These are phyloP conservation scores for Heliconius congener DNA, from an alignment of 1,140 invertebrate species.

Conservation along the genomic window DNA sequence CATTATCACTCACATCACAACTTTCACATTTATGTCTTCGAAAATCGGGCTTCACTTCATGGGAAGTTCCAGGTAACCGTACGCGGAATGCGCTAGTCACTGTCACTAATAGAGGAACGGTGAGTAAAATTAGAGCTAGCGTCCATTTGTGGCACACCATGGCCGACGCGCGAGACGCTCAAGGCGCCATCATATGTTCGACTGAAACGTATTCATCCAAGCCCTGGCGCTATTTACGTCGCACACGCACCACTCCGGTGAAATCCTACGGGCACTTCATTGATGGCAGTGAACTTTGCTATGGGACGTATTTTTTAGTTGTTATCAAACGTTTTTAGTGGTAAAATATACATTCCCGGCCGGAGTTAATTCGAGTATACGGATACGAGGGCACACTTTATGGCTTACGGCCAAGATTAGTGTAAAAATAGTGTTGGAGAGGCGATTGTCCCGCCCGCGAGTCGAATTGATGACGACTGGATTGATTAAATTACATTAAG, in stretches of 20 bases:
- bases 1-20: constrained; percentile 68
- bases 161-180: constrained; percentile 64
- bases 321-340: constrained; percentile 55
- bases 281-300: constrained; percentile 54
- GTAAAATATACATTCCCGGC: constrained; percentile 62
- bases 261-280: constrained; percentile 56
- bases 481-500: constrained; percentile 57
- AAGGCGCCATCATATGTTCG: constrained; percentile 70
- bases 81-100: constrained; percentile 79
- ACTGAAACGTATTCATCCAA: constrained; percentile 62
- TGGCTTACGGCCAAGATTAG: constrained; percentile 71
- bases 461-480: constrained; percentile 58
- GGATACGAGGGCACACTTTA: constrained; percentile 60
- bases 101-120: constrained; percentile 69
- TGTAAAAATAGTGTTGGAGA: constrained; percentile 77
- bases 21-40: constrained; percentile 68
- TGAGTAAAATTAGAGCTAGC: constrained; percentile 73
- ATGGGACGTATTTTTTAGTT: constrained; percentile 45
- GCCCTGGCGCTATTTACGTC: constrained; percentile 65
- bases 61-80: constrained; percentile 61
- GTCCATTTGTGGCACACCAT: constrained; percentile 74
- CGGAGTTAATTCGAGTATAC: constrained; percentile 69
- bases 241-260: constrained; percentile 54
- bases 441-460: constrained; percentile 68
- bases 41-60: constrained; percentile 51